A percentile compares a stretch with the other conserved stretches of the same genome.
phyloP scores from a whole-genome alignment of 2,888 invertebrate species.

The Scelioninae gen. 2 region DNA sequence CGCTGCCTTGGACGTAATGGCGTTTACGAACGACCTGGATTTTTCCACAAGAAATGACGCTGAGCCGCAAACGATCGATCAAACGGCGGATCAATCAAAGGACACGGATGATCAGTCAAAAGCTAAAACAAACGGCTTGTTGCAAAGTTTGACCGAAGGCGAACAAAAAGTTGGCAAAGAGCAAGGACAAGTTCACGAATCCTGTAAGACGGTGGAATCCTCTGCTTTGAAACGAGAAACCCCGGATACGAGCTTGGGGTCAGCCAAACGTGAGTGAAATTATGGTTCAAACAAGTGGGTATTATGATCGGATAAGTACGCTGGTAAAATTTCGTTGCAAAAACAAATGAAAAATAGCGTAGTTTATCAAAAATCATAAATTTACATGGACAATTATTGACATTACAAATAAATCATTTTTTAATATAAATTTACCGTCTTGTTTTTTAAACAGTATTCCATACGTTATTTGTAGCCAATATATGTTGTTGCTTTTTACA shows the following conservation, averaged over 20 bases:
- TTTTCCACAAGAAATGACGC: constrained; percentile 70
- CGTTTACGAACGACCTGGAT: constrained; percentile 86
- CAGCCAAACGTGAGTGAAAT: constrained; percentile 55
- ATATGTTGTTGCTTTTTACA: too few species aligned
- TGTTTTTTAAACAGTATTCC: too few species aligned
- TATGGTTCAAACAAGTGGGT: constrained; percentile 33
- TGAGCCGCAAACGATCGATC: constrained; percentile 69
- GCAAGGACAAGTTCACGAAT: constrained; percentile 59
- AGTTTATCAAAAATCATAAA: too few species aligned
- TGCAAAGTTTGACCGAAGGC: constrained; percentile 35
- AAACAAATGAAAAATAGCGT: too few species aligned
- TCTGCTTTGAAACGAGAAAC: constrained; percentile 43
- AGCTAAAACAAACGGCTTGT: constrained; percentile 47
- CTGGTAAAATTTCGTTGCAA: constrained; percentile 14
- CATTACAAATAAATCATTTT: too few species aligned
- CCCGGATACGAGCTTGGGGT: constrained; percentile 11
- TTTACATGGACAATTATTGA: too few species aligned
- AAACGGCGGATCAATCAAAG: constrained; percentile 55
- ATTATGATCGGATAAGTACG: constrained; percentile 36
- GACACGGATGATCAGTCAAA: constrained; percentile 45
- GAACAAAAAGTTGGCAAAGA: constrained; percentile 52
- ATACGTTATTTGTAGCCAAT: too few species aligned
- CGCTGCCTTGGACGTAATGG: constrained; percentile 88
- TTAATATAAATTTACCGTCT: too few species aligned
- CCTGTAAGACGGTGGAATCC: constrained; percentile 32